Conservation (phyloP, 92 coral and sea anemone species). For the Metridium senile region DNA sequence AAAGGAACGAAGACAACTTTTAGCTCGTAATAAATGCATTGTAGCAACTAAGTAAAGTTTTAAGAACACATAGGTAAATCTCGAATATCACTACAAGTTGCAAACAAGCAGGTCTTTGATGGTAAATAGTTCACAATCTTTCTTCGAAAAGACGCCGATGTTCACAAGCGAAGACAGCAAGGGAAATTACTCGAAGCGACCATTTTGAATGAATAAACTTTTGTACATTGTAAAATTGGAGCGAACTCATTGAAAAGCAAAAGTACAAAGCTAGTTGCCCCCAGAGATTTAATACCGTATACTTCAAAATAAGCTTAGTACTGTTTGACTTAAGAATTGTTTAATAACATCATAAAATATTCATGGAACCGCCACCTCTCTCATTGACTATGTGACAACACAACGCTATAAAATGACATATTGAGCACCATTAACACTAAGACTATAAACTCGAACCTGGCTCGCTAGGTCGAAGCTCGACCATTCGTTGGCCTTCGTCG, state of each 20-base stretch:
- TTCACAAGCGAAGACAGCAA: slow-evolving; percentile 1
- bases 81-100: background rate
- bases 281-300: background rate
- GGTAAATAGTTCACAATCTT: background rate
- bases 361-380: slow-evolving; percentile 30
- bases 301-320: slow-evolving; percentile 2
- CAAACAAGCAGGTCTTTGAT: background rate
- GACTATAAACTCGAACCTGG: slow-evolving; percentile 58
- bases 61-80: background rate
- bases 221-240: background rate
- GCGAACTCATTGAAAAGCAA: background rate
- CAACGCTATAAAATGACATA: background rate
- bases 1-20: slow-evolving; percentile 56
- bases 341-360: slow-evolving; percentile 53
- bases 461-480: slow-evolving; percentile 76
- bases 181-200: background rate
- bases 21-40: slow-evolving; percentile 43
- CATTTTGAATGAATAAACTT: slow-evolving; percentile 26
- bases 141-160: background rate
- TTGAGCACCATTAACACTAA: slow-evolving; percentile 13
- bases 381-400: slow-evolving; percentile 12
- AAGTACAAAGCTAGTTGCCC: background rate
- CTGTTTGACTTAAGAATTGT: slow-evolving; percentile 26
- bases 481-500: slow-evolving; percentile 71
- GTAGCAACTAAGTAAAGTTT: background rate